Evolutionary conservation across 2,797 vertebrate species (phyloP).

Genomic region (Cuculus canorus): DNA sequence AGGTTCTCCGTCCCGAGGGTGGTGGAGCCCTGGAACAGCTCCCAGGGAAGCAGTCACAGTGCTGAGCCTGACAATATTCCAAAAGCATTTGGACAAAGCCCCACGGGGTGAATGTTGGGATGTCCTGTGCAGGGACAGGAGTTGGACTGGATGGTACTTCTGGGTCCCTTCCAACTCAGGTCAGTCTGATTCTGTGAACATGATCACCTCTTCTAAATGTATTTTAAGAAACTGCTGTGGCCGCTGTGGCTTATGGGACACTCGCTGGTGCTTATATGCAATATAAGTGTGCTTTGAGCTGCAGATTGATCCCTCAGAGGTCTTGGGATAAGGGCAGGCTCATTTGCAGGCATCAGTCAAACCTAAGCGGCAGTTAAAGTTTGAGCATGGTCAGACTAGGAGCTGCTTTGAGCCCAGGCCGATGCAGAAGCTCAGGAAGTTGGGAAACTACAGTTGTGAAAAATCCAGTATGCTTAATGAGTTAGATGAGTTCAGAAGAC

Average conservation of each 20-base stretch:
- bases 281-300: neutral
- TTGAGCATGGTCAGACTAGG: neutral
- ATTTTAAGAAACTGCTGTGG: neutral
- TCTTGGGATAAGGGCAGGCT: neutral
- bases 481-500: neutral
- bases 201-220: neutral
- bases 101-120: too few species aligned
- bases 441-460: neutral
- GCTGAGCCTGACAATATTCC: too few species aligned
- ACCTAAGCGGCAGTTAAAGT: neutral
- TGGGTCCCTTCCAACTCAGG: too few species aligned
- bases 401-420: neutral
- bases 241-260: neutral
- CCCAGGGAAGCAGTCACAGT: too few species aligned
- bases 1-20: too few species aligned
- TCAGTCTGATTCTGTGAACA: too few species aligned
- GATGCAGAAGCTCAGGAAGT: neutral
- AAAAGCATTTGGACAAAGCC: too few species aligned
- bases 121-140: too few species aligned
- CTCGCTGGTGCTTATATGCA: neutral
- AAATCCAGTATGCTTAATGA: neutral
- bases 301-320: neutral
- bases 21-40: too few species aligned
- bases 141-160: too few species aligned
- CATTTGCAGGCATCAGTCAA: neutral